Evolutionary conservation across 2,888 invertebrate genomes (phyloP).

Genomic region (Cotesia congregata): DNA sequence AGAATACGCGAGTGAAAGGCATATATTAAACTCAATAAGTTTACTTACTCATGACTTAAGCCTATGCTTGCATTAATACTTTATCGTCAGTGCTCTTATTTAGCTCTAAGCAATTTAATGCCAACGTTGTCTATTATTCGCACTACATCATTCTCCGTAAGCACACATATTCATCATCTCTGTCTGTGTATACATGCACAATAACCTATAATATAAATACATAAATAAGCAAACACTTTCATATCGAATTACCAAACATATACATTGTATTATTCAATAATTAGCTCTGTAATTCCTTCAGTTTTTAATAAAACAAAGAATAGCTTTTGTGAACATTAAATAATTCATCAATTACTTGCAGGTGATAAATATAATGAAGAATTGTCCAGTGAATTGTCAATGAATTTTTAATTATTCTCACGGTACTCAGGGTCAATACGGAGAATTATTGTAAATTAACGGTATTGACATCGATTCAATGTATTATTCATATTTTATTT

Average conservation of each 20-base stretch:
- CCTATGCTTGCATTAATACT: conserved; percentile 30
- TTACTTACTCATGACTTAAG: conserved; percentile 35
- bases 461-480: background rate
- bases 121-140: conserved; percentile 17
- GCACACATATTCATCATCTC: background rate
- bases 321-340: background rate
- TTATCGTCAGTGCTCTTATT: conserved; percentile 31
- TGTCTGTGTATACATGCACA: background rate
- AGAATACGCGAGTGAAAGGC: conserved; percentile 37
- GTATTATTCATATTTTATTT: background rate
- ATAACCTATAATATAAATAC: background rate
- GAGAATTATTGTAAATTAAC: conserved; percentile 14
- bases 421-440: conserved; percentile 32
- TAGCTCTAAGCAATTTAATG: conserved; percentile 11
- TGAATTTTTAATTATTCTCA: conserved; percentile 25
- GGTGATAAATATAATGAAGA: background rate
- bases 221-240: background rate
- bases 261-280: too few species aligned
- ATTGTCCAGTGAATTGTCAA: background rate
- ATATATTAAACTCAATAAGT: conserved; percentile 7
- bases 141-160: background rate
- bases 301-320: too few species aligned
- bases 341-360: background rate
- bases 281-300: too few species aligned
- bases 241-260: background rate